Evolutionary conservation across 2,888 invertebrate genomes (phyloP), one percentile per base, ranked within the genome.

Genomic region (Priocnemis perturbator): DNA sequence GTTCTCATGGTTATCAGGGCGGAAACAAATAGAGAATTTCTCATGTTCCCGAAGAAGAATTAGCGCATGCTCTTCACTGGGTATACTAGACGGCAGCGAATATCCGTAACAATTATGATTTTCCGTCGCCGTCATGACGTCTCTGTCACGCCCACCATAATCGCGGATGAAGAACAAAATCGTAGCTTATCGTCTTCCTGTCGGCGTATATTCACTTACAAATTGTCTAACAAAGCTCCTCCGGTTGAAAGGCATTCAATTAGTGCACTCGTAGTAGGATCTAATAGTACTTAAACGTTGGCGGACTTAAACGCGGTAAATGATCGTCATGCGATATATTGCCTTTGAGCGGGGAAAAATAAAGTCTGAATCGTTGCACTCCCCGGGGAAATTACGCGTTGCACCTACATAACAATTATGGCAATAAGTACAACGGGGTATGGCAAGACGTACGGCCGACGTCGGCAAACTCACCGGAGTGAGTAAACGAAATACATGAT

Each of bases 81-180:
- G 62, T 67, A 74, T 64, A 66, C 66, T 45, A 50, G 77, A 69
- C 64, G 72, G 71, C 65, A 68, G 67, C 69, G 56, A 66, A 57
- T 75, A 67, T 75, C 59, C 65, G 68, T 78, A 78, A 77, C 78
- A 75, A 77, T 77, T 77, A 77, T 77, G 72, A 78, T 77, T 77
- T 78, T 65, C 75, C 73, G 52, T 63, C 63, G 63, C 67, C 77
- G 67, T 70, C 11, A 37, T 11, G 78, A 70, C 75, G 67, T 64
- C 67, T 26, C 44, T 61, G 75, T 0, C 60, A 70, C 77, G 77
- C 77, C 77, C 67, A 72, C 68, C 30, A 47, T 70, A 78, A 77
- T 77, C 75, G 73, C 63, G 60, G 66, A 48, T 68, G 50, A 70
- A 67, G 78, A 60, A 73, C 75, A 67, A 68, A 72, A 60, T 69